Conservation (phyloP, 2,888 invertebrate genomes). For the Spodoptera picta region DNA sequence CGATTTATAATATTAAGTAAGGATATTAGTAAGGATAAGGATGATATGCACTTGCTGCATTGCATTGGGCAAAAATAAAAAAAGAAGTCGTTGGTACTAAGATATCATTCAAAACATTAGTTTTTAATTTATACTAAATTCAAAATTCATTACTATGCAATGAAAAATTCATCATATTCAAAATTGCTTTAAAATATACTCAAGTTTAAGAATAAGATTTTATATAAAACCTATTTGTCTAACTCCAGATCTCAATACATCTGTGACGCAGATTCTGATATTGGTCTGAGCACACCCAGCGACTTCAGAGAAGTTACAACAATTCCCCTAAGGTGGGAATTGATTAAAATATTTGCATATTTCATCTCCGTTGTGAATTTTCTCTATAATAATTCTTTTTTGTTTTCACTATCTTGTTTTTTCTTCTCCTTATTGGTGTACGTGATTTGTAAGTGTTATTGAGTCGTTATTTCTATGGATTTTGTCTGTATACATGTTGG, state of each 20-base stretch:
- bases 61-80: too few relatives aligned
- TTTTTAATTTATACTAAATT: too few relatives aligned
- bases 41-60: too few relatives aligned
- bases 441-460: neutral
- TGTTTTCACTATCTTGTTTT: slow-evolving; percentile 20
- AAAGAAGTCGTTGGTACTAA: too few relatives aligned
- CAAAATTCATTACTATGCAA: too few relatives aligned
- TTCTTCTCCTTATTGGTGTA: slow-evolving; percentile 7
- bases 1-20: too few relatives aligned
- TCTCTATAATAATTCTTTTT: slow-evolving; percentile 32
- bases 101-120: too few relatives aligned
- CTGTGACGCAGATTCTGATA: slow-evolving; percentile 9
- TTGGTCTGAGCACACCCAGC: slow-evolving; percentile 7
- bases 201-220: too few relatives aligned
- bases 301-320: slow-evolving; percentile 30
- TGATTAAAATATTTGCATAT: slow-evolving; percentile 59
- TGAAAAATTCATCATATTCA: too few relatives aligned
- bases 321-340: slow-evolving; percentile 46
- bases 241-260: slow-evolving; percentile 28
- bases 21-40: too few relatives aligned
- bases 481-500: too few relatives aligned
- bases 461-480: neutral
- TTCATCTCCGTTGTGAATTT: slow-evolving; percentile 33
- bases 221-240: slow-evolving; percentile 7
- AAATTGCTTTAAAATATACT: neutral